Evolutionary conservation across 2,113 vertebrate genomes (phyloP).

Genomic region (Carettochelys insculpta): DNA sequence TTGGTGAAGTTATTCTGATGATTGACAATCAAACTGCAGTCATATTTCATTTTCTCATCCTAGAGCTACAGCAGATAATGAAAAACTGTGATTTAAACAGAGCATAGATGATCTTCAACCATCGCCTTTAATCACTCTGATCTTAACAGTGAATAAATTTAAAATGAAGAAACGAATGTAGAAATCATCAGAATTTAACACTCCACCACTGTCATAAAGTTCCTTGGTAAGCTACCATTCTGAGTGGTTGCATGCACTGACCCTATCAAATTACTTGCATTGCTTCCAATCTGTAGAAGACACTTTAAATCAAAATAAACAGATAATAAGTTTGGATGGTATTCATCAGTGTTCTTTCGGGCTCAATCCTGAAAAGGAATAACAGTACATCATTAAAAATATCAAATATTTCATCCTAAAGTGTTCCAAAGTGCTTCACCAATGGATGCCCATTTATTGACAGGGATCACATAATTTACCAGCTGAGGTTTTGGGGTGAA

Average conservation of each 20-base stretch:
- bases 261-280: not conserved
- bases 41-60: constrained; percentile 45
- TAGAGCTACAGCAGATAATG: not conserved
- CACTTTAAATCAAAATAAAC: not conserved
- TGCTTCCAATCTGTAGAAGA: not conserved
- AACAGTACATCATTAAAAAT: not conserved
- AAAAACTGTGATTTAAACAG: constrained; percentile 36
- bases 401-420: not conserved
- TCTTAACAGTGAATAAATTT: constrained; percentile 2
- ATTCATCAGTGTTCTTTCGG: not conserved
- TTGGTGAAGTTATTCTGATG: constrained; percentile 1
- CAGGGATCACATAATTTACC: not conserved
- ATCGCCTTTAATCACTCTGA: not conserved
- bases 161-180: not conserved
- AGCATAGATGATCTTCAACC: constrained; percentile 24
- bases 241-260: not conserved
- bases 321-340: not conserved
- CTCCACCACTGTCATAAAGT: not conserved
- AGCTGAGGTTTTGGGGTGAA: not conserved
- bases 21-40: not conserved
- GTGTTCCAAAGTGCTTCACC: not conserved
- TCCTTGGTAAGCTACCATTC: constrained; percentile 15
- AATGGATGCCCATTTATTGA: not conserved
- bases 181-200: not conserved
- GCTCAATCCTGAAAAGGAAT: not conserved